Conservation (phyloP, 2,113 vertebrate genomes). For the Upupa epops region DNA sequence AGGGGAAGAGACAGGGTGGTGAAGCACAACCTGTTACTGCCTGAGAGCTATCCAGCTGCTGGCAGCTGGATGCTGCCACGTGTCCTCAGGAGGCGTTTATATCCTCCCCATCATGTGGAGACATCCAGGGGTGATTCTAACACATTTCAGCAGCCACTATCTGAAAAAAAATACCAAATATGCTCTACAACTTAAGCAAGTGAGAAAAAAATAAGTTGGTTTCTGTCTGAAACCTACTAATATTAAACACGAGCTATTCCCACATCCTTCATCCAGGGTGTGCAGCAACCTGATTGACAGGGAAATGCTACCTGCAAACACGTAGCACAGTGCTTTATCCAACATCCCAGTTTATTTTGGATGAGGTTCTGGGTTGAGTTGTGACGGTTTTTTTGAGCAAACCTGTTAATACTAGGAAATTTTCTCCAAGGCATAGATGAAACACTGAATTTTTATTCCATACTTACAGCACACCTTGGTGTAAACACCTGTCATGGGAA, state of each 20-base stretch:
- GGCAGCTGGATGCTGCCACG: not conserved
- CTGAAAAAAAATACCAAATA: not conserved
- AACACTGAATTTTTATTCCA: not conserved
- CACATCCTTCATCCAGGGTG: not conserved
- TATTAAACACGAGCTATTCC: not conserved
- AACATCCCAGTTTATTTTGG: accelerated
- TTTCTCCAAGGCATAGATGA: not conserved
- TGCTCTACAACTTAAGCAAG: not conserved
- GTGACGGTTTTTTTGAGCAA: not conserved
- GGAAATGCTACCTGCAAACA: accelerated
- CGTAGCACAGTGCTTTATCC: not conserved
- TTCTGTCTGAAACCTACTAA: accelerated
- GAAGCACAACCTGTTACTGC: not conserved
- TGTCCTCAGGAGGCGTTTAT: not conserved
- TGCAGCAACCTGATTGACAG: not conserved
- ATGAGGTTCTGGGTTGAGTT: not conserved
- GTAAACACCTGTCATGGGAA: not conserved
- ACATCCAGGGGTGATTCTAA: not conserved
- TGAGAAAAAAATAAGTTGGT: not conserved
- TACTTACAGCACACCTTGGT: not conserved
- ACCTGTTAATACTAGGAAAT: not conserved
- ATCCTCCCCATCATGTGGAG: not conserved
- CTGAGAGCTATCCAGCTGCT: not conserved
- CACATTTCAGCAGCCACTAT: not conserved
- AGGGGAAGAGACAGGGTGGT: not conserved